Base-by-base conservation (phyloP, 2,113 vertebrate species). In the Protobothrops mucrosquamatus region DNA sequence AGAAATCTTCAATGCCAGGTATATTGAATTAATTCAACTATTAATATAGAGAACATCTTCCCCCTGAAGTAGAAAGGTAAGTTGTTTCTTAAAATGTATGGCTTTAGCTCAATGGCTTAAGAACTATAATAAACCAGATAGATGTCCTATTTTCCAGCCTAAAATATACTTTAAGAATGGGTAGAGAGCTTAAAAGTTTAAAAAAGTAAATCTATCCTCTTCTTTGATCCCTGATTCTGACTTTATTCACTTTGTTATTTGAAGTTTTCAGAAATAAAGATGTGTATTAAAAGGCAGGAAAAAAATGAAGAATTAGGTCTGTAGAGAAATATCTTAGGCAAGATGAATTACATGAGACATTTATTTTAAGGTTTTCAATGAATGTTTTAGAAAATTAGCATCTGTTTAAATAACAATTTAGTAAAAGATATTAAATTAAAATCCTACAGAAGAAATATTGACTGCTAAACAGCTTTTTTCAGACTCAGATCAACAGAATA, bases 1-100 rank as follows among this genome's bases (percentile, higher is more conserved):
- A 97, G 97, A 95, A 94, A 94, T 96, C 97, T 97, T 94, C 93
- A 55, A 87, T 29, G 43, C 86, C 39, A 15, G 81, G 26, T 86
- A 88, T 46, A 88, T 24, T 34, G 52, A 88, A 91, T 59, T 92
- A 92, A 90, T 81, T 81, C 23, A 61, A 56, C 34, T 92, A 51
- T 69, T 39, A 85, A 85, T 15, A 85, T 0, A 0, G 26, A 55
- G 87, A 29, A 0, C 39, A 86, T 24, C 34, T 92, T 90, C 74
- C 1, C 69, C 91, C 93, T 15, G 15, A 39, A 39, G 26, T 0
- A 3, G 93, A 92, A 91, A 85, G 4, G 26, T 54, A 15, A 52
- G 52, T 61, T 9, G n/a, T 23, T 92, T 90, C 23, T 43, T 43
- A 89, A 1, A 90, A 0, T 18, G 52, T 51, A 55, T 92, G 3